Evolutionary conservation across 2,113 vertebrate species (phyloP).

Genomic region (Corythornis madagascariensis): DNA sequence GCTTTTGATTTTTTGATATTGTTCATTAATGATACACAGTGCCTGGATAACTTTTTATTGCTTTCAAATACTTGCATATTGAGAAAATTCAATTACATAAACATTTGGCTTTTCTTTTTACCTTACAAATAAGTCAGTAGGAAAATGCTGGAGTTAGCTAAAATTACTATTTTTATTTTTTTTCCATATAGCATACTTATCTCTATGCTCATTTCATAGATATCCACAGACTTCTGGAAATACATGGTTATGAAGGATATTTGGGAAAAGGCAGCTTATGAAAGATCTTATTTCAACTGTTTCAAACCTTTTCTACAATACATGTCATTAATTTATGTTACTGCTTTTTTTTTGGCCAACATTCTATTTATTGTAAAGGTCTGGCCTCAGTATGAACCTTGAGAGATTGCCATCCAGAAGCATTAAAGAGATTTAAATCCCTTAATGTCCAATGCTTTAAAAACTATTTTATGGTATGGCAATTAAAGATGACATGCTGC

Average conservation of each 20-base stretch:
- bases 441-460: slow-evolving; percentile 47
- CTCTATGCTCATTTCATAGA: not conserved
- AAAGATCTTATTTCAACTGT: slow-evolving; percentile 18
- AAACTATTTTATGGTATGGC: slow-evolving; percentile 50
- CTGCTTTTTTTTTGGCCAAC: slow-evolving; percentile 20
- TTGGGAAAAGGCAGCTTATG: not conserved
- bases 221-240: not conserved
- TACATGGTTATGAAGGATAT: not conserved
- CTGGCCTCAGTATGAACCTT: slow-evolving; percentile 51
- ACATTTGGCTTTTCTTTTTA: not conserved
- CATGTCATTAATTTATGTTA: slow-evolving; percentile 18
- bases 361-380: slow-evolving; percentile 27
- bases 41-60: not conserved
- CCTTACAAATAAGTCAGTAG: not conserved
- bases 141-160: not conserved
- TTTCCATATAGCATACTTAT: not conserved
- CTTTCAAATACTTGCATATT: not conserved
- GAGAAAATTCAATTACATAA: not conserved
- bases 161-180: not conserved
- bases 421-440: slow-evolving; percentile 62
- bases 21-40: not conserved
- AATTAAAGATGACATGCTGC: slow-evolving; percentile 50
- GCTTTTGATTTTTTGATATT: not conserved
- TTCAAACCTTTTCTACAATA: slow-evolving; percentile 15
- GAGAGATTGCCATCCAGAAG: slow-evolving; percentile 10